A percentile compares a stretch with the other conserved stretches of the same genome.
phyloP scores from a whole-genome alignment of 2,113 vertebrate species.

The Sceloporus tristichus region DNA sequence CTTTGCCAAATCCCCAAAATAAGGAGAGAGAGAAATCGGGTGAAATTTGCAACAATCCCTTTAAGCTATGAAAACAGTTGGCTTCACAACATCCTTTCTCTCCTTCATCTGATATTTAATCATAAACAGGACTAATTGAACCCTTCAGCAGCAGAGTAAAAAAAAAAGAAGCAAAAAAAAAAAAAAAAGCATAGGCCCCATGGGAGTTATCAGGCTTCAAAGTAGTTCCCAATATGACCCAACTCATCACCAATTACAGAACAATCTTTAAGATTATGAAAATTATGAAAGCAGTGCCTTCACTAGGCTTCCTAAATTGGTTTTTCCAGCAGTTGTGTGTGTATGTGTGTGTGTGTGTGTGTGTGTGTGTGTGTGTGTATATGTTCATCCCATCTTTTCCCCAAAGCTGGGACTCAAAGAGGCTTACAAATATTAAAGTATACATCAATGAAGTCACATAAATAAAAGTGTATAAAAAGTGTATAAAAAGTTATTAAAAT shows the following conservation, averaged over 20 bases:
- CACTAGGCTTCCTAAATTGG: neutral
- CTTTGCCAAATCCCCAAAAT: constrained; percentile 77
- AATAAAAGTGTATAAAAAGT: too few relatives aligned
- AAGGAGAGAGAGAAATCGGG: constrained; percentile 54
- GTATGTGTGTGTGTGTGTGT: too few relatives aligned
- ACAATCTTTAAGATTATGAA: neutral
- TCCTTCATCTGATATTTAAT: constrained; percentile 70
- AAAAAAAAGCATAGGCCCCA: too few relatives aligned
- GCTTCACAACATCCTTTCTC: constrained; percentile 70
- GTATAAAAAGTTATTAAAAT: too few relatives aligned
- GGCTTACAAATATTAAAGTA: too few relatives aligned
- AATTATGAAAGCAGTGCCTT: neutral
- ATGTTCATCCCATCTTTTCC: neutral
- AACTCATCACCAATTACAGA: neutral
- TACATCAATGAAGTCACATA: too few relatives aligned
- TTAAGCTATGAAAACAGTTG: constrained; percentile 76
- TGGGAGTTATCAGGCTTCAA: neutral
- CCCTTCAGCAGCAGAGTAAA: constrained; percentile 49
- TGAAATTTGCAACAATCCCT: constrained; percentile 54
- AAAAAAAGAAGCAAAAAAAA: neutral
- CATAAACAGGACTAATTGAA: constrained; percentile 77
- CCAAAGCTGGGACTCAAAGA: too few relatives aligned
- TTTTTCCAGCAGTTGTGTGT: neutral
- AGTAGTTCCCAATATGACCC: neutral
- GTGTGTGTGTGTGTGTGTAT: too few relatives aligned